Evolutionary conservation across 1,140 invertebrate species (phyloP), one percentile per base, ranked within the genome.

Genomic region (Listronotus bonariensis): DNA sequence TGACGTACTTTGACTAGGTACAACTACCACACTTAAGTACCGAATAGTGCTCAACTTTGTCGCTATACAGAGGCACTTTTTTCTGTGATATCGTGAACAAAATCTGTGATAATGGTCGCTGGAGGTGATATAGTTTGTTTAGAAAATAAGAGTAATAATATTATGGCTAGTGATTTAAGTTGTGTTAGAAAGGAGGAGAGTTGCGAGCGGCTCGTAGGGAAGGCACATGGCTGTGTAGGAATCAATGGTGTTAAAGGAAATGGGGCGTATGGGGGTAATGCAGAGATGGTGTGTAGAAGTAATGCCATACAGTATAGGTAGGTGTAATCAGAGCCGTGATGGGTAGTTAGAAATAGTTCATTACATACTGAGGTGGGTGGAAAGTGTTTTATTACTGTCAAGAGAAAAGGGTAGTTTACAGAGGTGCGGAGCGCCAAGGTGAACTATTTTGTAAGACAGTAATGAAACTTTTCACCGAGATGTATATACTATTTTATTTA

Each of bases 71-170:
- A 5, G 5, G 20, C 20, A n/a, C 8, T 36, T 53, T 36, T 31
- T 56, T 36, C 41, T 58, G 56, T 58, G 56, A 58, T 58, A 48
- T 58, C 14, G 8, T 31, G 8, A 18, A 26, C 5, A 20, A 40
- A 31, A 43, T 12, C 42, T 58, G 56, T 58, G 56, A 58, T 58
- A 61, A 67, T 67, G 66, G 66, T 68, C 10, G 67, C 67, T 15
- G 59, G 66, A 43, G 52, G 63, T 52, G 64, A 57, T 48, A 45
- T 66, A 18, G 20, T 69, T 12, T 65, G 56, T 42, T n/a, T 64
- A 31, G 15, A 62, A 62, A 17, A 49, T 7, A 62, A 26, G 11
- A 42, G 31, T 17, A n/a, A 49, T 36, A 45, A 60, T 31, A 38
- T 32, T n/a, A 15, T 17, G 12, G 31, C 46, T 12, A 38, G 15